Evolutionary conservation across 2,888 invertebrate species (phyloP).

Genomic region (Zygogramma bicolorata): DNA sequence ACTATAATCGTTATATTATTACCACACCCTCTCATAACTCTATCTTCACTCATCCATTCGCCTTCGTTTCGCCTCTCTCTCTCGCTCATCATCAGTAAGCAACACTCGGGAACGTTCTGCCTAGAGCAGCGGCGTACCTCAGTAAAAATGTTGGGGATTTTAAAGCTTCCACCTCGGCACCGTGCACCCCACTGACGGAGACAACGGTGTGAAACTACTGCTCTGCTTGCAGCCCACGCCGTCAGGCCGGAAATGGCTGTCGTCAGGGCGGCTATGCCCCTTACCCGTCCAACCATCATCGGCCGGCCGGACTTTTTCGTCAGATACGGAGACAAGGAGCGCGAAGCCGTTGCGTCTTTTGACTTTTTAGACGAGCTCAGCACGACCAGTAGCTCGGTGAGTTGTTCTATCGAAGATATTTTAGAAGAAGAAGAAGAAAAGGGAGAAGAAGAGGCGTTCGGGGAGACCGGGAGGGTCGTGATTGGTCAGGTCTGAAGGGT

Average conservation of each 20-base stretch:
- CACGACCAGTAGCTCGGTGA: constrained; percentile 56
- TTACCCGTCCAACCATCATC: constrained; percentile 78
- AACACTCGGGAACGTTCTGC: constrained; percentile 22
- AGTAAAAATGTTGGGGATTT: constrained; percentile 64
- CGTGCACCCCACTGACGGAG: constrained; percentile 67
- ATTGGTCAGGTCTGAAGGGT: background rate
- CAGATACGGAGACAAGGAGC: constrained; percentile 82
- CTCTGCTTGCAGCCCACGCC: constrained; percentile 71
- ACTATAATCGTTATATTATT: background rate
- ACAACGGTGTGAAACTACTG: constrained; percentile 61
- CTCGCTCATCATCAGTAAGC: constrained; percentile 40
- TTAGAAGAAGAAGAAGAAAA: constrained; percentile 47
- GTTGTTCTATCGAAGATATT: constrained; percentile 57
- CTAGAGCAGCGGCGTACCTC: constrained; percentile 48
- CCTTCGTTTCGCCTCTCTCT: background rate
- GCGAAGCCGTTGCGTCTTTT: constrained; percentile 82
- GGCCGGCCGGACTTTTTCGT: constrained; percentile 83
- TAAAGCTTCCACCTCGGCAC: constrained; percentile 65
- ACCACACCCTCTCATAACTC: background rate
- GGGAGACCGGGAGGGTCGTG: background rate
- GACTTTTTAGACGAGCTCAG: constrained; percentile 81
- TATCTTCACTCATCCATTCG: background rate
- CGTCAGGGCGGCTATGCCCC: constrained; percentile 69
- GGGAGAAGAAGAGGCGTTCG: constrained; percentile 10
- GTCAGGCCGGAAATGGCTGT: constrained; percentile 70